Evolutionary conservation across 2,113 vertebrate species (phyloP).

Genomic region (Labeo catla): DNA sequence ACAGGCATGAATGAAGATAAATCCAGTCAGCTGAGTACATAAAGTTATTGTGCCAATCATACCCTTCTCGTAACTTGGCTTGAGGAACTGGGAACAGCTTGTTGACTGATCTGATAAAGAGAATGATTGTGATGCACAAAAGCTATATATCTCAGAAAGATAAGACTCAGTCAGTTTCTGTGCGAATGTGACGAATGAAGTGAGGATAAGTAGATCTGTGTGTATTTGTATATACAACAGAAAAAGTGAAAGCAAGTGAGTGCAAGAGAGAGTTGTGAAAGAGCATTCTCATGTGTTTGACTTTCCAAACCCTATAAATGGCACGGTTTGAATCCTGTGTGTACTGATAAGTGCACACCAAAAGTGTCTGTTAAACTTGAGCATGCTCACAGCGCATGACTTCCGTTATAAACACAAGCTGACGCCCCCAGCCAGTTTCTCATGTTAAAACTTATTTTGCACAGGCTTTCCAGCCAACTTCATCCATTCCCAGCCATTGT

Average conservation of each 20-base stretch:
- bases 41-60: not conserved
- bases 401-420: constrained; percentile 10
- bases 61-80: not conserved
- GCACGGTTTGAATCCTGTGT: not conserved
- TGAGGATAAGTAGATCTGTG: constrained; percentile 13
- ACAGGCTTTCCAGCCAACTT: constrained; percentile 43
- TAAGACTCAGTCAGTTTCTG: constrained; percentile 5
- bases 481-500: constrained; percentile 54
- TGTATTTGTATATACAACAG: not conserved
- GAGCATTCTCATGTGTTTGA: not conserved
- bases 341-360: not conserved
- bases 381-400: not conserved
- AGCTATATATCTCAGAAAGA: not conserved
- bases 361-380: constrained; percentile 21
- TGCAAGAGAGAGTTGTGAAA: not conserved
- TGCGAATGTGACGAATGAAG: constrained; percentile 14
- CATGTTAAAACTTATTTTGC: constrained; percentile 28
- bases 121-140: constrained; percentile 19
- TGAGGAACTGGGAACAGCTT: not conserved
- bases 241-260: not conserved
- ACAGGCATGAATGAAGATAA: constrained; percentile 7
- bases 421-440: constrained; percentile 46
- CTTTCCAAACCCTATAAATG: not conserved
- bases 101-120: constrained; percentile 20
- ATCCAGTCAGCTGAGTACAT: constrained; percentile 12